A percentile compares a stretch with the other conserved stretches of the same genome.
Evolutionary conservation across 2,888 invertebrate species (phyloP).

Genomic region (Euplexia lucipara): DNA sequence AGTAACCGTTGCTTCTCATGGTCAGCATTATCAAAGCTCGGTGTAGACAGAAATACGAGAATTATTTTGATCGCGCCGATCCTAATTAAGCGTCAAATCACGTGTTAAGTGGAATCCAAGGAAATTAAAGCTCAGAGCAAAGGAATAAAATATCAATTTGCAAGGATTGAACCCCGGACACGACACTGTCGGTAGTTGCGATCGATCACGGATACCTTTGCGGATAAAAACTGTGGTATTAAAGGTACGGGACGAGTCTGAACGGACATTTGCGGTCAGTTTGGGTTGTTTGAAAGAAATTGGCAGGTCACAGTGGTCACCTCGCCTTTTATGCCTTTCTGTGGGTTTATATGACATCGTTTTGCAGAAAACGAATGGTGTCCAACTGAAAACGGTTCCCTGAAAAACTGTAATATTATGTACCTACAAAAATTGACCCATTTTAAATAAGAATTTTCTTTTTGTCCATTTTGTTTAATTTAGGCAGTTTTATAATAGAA

Average conservation of each 20-base stretch:
- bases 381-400: constrained; percentile 14
- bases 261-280: constrained; percentile 24
- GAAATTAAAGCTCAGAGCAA: constrained; percentile 42
- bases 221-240: constrained; percentile 37
- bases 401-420: background rate
- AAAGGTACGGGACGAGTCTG: constrained; percentile 17
- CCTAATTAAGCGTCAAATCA: constrained; percentile 63
- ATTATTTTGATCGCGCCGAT: constrained; percentile 56
- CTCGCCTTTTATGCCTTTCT: constrained; percentile 16
- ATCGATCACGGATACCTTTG: constrained; percentile 31
- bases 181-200: constrained; percentile 23
- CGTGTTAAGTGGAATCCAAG: constrained; percentile 47
- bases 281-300: constrained; percentile 41
- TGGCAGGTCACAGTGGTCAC: constrained; percentile 19
- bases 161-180: constrained; percentile 29
- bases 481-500: background rate
- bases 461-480: too few relatives aligned
- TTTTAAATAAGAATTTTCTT: too few relatives aligned
- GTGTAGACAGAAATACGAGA: constrained; percentile 41
- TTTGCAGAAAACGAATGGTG: constrained; percentile 9
- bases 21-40: constrained; percentile 9
- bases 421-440: too few relatives aligned
- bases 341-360: constrained; percentile 14
- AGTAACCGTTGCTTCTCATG: background rate
- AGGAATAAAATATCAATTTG: constrained; percentile 47